phyloP scores from a whole-genome alignment of 2,888 invertebrate genomes.

The Spicauda simplicius region DNA sequence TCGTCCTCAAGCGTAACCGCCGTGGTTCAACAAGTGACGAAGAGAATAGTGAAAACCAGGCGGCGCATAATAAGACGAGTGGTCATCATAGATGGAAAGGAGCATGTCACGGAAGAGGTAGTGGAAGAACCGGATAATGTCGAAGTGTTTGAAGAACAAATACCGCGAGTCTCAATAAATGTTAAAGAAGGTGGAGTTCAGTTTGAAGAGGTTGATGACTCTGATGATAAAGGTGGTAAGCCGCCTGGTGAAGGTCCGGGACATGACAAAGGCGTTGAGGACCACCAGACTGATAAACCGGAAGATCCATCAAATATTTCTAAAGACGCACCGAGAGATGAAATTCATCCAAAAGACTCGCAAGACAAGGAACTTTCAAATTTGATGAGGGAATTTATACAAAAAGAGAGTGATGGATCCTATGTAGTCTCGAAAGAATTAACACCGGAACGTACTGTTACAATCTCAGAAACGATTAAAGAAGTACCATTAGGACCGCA shows the following conservation, averaged over 20 bases:
- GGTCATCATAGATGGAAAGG: conserved; percentile 92
- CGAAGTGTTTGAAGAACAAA: conserved; percentile 89
- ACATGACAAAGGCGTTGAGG: conserved; percentile 41
- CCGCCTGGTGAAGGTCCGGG: conserved; percentile 52
- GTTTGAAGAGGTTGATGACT: conserved; percentile 63
- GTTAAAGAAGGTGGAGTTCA: conserved; percentile 83
- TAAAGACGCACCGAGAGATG: conserved; percentile 38
- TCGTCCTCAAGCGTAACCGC: conserved; percentile 90
- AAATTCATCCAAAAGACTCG: conserved; percentile 12
- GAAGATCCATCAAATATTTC: conserved; percentile 14
- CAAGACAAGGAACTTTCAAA: conserved; percentile 46
- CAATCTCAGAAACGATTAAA: conserved; percentile 8
- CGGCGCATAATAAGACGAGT: conserved; percentile 90
- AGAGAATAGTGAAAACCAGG: conserved; percentile 90
- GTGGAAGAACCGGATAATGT: conserved; percentile 93
- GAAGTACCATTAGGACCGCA: conserved; percentile 46
- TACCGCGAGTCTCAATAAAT: conserved; percentile 89
- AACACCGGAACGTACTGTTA: conserved; percentile 16
- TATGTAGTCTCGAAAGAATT: conserved; percentile 6
- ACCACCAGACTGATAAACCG: conserved; percentile 27
- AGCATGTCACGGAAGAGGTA: conserved; percentile 92
- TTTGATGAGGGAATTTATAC: conserved; percentile 59
- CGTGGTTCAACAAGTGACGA: conserved; percentile 92
- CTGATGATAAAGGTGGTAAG: conserved; percentile 52
- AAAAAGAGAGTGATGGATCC: conserved; percentile 54